Base-by-base conservation (phyloP, 1,140 invertebrate genomes). In the Aleiodes sp. region DNA sequence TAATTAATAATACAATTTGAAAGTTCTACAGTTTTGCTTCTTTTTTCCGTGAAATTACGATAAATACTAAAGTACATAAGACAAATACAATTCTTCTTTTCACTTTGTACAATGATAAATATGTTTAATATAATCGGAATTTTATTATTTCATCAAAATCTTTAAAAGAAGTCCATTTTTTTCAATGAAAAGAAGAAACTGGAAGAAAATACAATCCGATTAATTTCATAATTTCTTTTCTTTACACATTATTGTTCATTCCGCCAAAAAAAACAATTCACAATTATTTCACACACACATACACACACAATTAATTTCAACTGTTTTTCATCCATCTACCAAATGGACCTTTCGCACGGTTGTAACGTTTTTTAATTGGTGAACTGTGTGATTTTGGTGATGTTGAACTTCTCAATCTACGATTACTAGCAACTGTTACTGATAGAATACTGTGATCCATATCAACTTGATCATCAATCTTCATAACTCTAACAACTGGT, bases 401-500 rank as follows among this genome's bases (percentile, higher is more conserved):
- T 52, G 75, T 78, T 4, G 84, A 85, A 70, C 84, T 86, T 82
- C 84, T 84, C 28, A 86, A 73, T 8, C 83, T 72, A 26, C 84
- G 75, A 68, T 86, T 86, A 60, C 82, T 85, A 4, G 82, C 83
- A 0, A 86, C 80, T 0, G 84, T 79, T 8, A 85, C 84, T 46
- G 83, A 84, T 8, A 84, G 70, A 75, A 85, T 81, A 76, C 78
- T 79, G 52, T 82, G 80, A 68, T 86, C 84, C 64, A 83, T 81
- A 24, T 86, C 84, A 3, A 85, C 82, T 43, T 82, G 81, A 24
- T 85, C 82, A 9, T 86, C 84, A 43, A 86, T 84, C 43, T 86
- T 86, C 82, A 83, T 85, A 62, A 85, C 82, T 29, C 84, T 80
- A 21, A 86, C 84, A 16, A 86, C 82, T 1, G 85, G 85, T 43